A percentile compares a stretch with the other conserved stretches of the same genome.
These are phyloP conservation scores for Neosalanx taihuensis DNA, from an alignment of 2,797 vertebrate species.

Conservation along the genomic window DNA sequence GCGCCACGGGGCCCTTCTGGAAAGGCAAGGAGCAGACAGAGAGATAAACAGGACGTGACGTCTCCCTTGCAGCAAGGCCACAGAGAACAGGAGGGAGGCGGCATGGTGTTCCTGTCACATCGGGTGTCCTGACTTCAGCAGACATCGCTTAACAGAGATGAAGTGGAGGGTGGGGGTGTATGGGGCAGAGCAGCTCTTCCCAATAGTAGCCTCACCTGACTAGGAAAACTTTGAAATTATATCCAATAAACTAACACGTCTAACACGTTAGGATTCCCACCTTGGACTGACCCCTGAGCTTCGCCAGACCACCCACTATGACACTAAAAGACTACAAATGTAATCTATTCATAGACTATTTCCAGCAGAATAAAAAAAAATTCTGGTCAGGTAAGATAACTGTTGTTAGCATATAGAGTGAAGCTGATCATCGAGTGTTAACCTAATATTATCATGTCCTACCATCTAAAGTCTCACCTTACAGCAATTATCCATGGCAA, in stretches of 20 bases:
- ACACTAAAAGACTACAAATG: too few species aligned
- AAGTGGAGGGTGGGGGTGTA: conserved; percentile 54
- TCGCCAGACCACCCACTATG: too few species aligned
- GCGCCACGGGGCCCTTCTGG: conserved; percentile 74
- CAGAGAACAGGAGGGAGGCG: conserved; percentile 69
- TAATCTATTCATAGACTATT: too few species aligned
- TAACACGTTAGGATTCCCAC: too few species aligned
- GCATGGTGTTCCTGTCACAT: conserved; percentile 72
- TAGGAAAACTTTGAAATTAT: too few species aligned
- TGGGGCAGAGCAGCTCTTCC: conserved; percentile 61
- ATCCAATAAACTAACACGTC: too few species aligned
- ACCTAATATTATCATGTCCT: not conserved
- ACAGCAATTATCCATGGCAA: not conserved
- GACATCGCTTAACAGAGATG: conserved; percentile 64
- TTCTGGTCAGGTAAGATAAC: too few species aligned
- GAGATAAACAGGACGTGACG: conserved; percentile 79
- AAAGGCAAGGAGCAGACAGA: conserved; percentile 65
- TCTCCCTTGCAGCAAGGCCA: conserved; percentile 74
- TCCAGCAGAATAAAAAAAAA: too few species aligned
- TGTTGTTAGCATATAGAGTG: not conserved
- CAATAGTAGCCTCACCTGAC: too few species aligned
- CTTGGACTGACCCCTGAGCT: too few species aligned
- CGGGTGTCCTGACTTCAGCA: conserved; percentile 65
- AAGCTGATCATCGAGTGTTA: not conserved
- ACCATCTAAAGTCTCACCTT: not conserved